phyloP scores from a whole-genome alignment of 2,113 vertebrate species.

The Toxostoma redivivum region DNA sequence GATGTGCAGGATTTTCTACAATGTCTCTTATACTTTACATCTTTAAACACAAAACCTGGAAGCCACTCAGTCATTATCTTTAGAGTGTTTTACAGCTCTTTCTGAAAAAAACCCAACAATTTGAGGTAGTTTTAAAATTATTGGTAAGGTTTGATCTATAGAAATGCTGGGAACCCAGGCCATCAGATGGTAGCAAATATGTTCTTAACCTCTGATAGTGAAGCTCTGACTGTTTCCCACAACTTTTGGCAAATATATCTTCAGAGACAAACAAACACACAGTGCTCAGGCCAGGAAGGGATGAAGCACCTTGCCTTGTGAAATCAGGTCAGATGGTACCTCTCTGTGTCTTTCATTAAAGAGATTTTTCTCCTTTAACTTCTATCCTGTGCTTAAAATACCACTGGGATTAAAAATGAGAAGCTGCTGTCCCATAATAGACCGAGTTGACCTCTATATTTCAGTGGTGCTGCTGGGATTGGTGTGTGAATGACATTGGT shows the following conservation, averaged over 20 bases:
- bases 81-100: neutral
- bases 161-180: neutral
- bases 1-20: neutral
- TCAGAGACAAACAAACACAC: neutral
- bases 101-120: neutral
- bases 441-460: conserved; percentile 32
- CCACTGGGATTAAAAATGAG: conserved; percentile 36
- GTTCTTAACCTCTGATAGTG: neutral
- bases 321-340: conserved; percentile 40
- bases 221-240: neutral
- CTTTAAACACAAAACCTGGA: neutral
- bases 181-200: neutral
- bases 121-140: neutral
- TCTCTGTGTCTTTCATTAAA: neutral
- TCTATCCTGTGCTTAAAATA: conserved; percentile 7
- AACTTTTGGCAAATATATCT: neutral
- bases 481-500: neutral
- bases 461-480: neutral
- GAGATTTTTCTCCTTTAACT: neutral
- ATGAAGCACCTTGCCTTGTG: neutral
- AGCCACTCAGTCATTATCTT: neutral
- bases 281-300: neutral
- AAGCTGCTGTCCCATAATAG: conserved; percentile 47
- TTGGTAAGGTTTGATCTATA: neutral
- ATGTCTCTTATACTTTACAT: neutral